A percentile compares a stretch with the other conserved stretches of the same genome.
These are phyloP conservation scores for Leptinotarsa haldemani DNA, from an alignment of 2,888 invertebrate species.

Conservation along the genomic window DNA sequence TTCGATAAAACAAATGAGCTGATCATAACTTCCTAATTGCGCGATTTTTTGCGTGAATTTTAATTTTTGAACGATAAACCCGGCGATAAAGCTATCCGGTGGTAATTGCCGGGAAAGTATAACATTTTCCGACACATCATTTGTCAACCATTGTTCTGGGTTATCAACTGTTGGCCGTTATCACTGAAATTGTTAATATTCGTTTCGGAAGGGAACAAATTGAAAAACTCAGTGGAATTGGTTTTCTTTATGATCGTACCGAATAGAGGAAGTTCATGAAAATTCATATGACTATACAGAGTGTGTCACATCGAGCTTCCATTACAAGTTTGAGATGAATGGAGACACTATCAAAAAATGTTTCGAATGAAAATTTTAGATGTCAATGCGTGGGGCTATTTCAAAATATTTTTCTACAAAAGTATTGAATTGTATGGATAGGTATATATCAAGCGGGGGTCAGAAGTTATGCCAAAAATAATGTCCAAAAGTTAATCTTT, in stretches of 20 bases:
- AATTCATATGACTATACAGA: too few species aligned
- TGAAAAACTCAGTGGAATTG: neutral
- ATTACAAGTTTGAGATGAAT: too few species aligned
- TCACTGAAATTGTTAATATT: neutral
- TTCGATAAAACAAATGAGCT: neutral
- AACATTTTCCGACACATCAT: slow-evolving; percentile 4
- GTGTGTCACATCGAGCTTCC: neutral
- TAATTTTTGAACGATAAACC: slow-evolving; percentile 2
- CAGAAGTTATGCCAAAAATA: too few species aligned
- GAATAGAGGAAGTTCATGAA: too few species aligned
- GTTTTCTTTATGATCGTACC: neutral
- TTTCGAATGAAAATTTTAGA: too few species aligned
- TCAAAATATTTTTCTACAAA: neutral
- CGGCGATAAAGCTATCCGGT: neutral
- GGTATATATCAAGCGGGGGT: too few species aligned
- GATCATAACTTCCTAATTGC: neutral
- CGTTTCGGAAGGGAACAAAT: neutral
- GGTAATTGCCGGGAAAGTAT: neutral
- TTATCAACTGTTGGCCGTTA: neutral
- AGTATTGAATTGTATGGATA: too few species aligned
- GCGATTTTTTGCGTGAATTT: neutral
- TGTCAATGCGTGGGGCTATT: too few species aligned
- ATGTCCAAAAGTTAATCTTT: too few species aligned
- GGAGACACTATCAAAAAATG: too few species aligned
- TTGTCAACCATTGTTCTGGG: neutral